phyloP scores from a whole-genome alignment of 2,797 vertebrate genomes.

The Sebastes taczanowskii region DNA sequence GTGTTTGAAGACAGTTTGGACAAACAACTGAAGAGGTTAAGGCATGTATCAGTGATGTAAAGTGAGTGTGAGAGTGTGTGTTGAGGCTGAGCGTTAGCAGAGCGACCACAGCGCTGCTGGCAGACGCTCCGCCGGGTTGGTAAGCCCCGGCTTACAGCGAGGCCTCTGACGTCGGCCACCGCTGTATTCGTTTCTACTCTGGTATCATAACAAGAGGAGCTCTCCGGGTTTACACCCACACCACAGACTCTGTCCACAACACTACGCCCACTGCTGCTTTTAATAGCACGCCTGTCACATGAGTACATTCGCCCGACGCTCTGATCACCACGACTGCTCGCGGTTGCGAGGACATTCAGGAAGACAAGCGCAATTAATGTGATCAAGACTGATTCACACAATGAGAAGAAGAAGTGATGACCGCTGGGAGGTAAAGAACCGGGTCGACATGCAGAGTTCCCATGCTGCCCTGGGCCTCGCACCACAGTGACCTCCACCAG shows the following conservation, averaged over 20 bases:
- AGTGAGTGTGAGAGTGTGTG: conserved; percentile 1
- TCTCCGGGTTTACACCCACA: conserved; percentile 64
- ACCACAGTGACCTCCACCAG: conserved; percentile 19
- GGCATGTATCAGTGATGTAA: too few species aligned
- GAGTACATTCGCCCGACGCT: conserved; percentile 20
- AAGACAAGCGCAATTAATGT: conserved; percentile 36
- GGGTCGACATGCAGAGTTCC: conserved; percentile 4
- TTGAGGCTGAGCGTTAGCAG: conserved; percentile 17
- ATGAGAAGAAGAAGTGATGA: background rate
- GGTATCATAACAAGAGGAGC: conserved; percentile 75
- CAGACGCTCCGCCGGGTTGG: conserved; percentile 45
- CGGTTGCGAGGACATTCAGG: conserved; percentile 38
- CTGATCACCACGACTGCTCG: background rate
- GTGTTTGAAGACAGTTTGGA: too few species aligned
- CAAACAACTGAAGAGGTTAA: too few species aligned
- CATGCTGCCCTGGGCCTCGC: conserved; percentile 2
- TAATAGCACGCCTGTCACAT: conserved; percentile 66
- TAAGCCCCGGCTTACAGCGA: conserved; percentile 40
- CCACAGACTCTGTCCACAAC: conserved; percentile 72
- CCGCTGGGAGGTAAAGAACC: background rate
- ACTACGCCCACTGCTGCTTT: conserved; percentile 68
- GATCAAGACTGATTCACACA: conserved; percentile 8
- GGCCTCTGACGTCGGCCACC: conserved; percentile 57
- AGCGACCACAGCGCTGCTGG: conserved; percentile 48
- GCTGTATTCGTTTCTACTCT: conserved; percentile 61